Evolutionary conservation across 2,888 invertebrate species (phyloP).

Genomic region (Plagodis pulveraria): DNA sequence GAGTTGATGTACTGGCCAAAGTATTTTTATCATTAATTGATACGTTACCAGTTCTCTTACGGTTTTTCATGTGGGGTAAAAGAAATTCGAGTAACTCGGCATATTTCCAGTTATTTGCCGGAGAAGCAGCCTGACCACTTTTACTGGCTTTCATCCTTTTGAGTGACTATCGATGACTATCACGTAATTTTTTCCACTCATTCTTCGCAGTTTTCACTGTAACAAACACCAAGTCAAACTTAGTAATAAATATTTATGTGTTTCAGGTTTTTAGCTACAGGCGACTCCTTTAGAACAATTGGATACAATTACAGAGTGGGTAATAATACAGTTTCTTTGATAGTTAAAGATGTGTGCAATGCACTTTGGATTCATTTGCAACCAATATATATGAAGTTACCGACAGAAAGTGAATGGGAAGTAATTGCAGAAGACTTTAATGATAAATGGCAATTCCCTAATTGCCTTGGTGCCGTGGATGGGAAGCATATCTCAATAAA

Average conservation of each 20-base stretch:
- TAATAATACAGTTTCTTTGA: conserved; percentile 16
- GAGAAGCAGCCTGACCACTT: conserved; percentile 15
- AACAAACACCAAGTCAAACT: conserved; percentile 20
- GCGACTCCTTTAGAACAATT: conserved; percentile 34
- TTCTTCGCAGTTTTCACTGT: conserved; percentile 28
- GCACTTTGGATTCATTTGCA: conserved; percentile 6
- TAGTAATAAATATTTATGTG: conserved; percentile 18
- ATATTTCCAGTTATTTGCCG: conserved; percentile 36
- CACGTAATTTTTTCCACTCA: conserved; percentile 32
- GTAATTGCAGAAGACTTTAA: conserved; percentile 29
- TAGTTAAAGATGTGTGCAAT: conserved; percentile 3
- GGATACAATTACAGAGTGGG: conserved; percentile 29
- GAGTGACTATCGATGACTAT: conserved; percentile 33
- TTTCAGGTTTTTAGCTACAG: conserved; percentile 34
- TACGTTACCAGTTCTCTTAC: conserved; percentile 2
- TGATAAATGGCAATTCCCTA: conserved; percentile 39
- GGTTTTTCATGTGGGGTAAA: conserved; percentile 31
- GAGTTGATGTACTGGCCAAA: no score
- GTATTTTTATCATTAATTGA: no score
- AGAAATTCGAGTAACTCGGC: conserved; percentile 33
- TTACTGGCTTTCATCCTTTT: conserved; percentile 35
- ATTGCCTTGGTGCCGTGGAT: no score
- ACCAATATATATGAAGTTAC: conserved; percentile 9
- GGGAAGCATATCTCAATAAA: conserved; percentile 45
- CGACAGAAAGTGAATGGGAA: conserved; percentile 34